Base-by-base conservation (phyloP, 2,797 vertebrate genomes). In the Molothrus aeneus region DNA sequence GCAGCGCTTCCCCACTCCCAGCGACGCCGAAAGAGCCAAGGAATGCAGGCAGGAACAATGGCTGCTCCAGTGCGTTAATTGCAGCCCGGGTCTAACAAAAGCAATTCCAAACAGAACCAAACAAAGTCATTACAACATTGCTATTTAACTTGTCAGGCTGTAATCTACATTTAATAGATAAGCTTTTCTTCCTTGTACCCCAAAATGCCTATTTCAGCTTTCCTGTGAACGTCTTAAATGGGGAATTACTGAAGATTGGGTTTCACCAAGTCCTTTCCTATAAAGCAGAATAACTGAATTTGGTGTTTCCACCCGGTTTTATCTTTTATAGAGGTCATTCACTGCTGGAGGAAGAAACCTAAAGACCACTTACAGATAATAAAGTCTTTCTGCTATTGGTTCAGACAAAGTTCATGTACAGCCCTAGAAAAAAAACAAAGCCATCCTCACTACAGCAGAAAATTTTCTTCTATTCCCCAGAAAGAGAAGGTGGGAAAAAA, bases 111-210 rank as follows among this genome's bases (percentile, higher is more conserved):
- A 96, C 88, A 96, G 80, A 93, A 96, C 90, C 59, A 80, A 96
- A 95, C 92, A 96, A 95, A 90, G 96, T 96, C 73, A 97, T 95
- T 95, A 95, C 80, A 86, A 95, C 93, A 70, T 93, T 88, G 87
- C 85, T 92, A 83, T 92, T 94, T 86, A 86, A 95, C 63, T 86
- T 13, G 69, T 85, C 89, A 95, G 88, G 56, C 83, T 96, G 53
- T 86, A 94, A 96, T 96, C 95, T 96, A 84, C 84, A 94, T 86
- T 92, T 96, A 93, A 94, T 92, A 78, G 86, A 86, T 77, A 72
- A 91, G 71, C 42, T 85, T 77, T 90, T 68, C 91, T 77, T 90
- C 88, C 80, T 56, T 86, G 78, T 75, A 92, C 80, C 95, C 93
- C 65, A 80, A 96, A 93, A 88, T 43, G 69, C 45, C 59, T 69